Conservation (phyloP, 2,113 vertebrate species). For the Pao palembangensis region DNA sequence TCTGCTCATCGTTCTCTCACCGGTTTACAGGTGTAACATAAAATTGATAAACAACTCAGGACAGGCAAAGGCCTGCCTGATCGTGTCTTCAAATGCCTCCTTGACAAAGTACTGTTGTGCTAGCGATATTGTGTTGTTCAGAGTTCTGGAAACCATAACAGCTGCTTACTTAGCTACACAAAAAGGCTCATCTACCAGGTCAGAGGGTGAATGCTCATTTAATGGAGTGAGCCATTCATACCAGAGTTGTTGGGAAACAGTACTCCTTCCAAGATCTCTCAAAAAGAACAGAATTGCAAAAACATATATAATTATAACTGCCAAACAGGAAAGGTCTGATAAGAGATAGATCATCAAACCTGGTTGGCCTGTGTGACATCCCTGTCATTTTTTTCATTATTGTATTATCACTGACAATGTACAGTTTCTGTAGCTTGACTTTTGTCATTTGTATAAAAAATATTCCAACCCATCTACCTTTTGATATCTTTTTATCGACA, state of each 20-base stretch:
- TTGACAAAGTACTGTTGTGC: slow-evolving; percentile 10
- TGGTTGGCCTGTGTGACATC: neutral
- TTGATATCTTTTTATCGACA: too few relatives aligned
- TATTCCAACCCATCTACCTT: too few relatives aligned
- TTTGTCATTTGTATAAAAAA: too few relatives aligned
- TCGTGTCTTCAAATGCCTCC: slow-evolving; percentile 3
- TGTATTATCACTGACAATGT: too few relatives aligned
- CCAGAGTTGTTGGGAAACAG: neutral
- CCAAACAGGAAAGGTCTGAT: slow-evolving; percentile 16
- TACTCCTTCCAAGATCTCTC: neutral
- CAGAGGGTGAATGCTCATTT: neutral
- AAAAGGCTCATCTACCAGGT: neutral
- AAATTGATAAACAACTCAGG: neutral
- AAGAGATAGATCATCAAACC: slow-evolving; percentile 10
- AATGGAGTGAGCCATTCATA: neutral
- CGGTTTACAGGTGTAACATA: neutral
- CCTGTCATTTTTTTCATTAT: too few relatives aligned
- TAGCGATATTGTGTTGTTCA: neutral
- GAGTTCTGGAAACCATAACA: slow-evolving; percentile 1
- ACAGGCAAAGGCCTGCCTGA: neutral
- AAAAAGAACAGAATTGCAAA: slow-evolving; percentile 4
- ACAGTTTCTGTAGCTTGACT: too few relatives aligned
- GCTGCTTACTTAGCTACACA: neutral
- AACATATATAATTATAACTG: neutral
- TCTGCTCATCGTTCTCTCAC: neutral